Conservation (phyloP, 2,113 vertebrate species). For the Willisornis vidua region DNA sequence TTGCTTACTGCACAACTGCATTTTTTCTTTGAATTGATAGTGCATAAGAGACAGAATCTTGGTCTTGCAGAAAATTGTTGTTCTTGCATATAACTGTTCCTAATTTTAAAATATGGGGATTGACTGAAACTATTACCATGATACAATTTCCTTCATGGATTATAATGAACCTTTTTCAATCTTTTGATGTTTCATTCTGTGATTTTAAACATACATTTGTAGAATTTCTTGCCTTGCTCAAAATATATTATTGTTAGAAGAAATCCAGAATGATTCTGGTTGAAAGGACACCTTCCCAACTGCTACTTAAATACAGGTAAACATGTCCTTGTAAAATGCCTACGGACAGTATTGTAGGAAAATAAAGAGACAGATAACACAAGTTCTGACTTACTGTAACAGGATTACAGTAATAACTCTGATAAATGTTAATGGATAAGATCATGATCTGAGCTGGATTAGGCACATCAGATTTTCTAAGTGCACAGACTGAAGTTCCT, state of each 20-base stretch:
- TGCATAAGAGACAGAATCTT: background rate
- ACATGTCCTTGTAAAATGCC: background rate
- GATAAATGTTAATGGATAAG: background rate
- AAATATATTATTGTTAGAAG: background rate
- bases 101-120: background rate
- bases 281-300: background rate
- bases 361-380: background rate
- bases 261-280: background rate
- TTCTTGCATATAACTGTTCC: background rate
- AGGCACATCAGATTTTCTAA: background rate
- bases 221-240: background rate
- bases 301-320: background rate
- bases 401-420: background rate
- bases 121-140: background rate
- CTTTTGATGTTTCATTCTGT: background rate
- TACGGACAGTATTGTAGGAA: background rate
- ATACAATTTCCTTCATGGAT: background rate
- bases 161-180: background rate
- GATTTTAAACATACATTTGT: background rate
- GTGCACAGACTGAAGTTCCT: background rate
- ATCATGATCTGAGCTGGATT: background rate
- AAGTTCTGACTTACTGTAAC: background rate
- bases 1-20: background rate
- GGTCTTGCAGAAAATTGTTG: background rate
- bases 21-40: background rate